Conservation (phyloP, 2,797 vertebrate genomes). For the Cyclopterus lumpus region DNA sequence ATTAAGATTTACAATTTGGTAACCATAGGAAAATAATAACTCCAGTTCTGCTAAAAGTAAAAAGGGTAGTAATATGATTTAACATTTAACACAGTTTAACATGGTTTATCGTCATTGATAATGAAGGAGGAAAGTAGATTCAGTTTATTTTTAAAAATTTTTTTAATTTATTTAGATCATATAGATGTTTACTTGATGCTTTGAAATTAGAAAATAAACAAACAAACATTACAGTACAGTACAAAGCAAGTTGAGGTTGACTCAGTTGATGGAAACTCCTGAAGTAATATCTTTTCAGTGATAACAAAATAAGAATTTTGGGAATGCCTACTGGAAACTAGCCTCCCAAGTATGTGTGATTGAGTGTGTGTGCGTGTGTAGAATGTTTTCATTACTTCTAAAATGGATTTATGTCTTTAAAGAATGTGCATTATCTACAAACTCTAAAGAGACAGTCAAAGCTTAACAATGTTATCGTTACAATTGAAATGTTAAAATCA, state of each 20-base stretch:
- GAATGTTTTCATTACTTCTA: neutral
- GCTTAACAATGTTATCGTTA: neutral
- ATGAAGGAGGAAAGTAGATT: neutral
- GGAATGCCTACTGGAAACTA: slow-evolving; percentile 12
- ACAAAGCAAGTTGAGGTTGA: neutral
- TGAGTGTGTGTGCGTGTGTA: neutral
- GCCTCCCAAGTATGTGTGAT: neutral
- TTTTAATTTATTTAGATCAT: no score
- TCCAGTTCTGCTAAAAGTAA: neutral
- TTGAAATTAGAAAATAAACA: no score
- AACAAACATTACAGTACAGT: no score
- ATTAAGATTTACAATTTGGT: slow-evolving; percentile 12
- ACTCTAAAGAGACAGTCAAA: neutral
- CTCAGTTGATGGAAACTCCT: slow-evolving; percentile 11
- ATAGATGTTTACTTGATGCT: slow-evolving; percentile 13
- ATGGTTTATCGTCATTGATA: neutral
- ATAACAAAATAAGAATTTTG: slow-evolving; percentile 17
- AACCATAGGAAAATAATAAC: neutral
- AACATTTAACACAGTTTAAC: neutral
- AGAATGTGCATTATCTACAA: neutral
- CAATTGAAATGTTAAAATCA: neutral
- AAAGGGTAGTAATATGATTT: neutral
- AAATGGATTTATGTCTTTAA: neutral
- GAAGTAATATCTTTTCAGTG: slow-evolving; percentile 27
- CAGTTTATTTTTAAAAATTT: no score